Conservation (phyloP, 92 coral and sea anemone species). For the Epizoanthus illoricatus region DNA sequence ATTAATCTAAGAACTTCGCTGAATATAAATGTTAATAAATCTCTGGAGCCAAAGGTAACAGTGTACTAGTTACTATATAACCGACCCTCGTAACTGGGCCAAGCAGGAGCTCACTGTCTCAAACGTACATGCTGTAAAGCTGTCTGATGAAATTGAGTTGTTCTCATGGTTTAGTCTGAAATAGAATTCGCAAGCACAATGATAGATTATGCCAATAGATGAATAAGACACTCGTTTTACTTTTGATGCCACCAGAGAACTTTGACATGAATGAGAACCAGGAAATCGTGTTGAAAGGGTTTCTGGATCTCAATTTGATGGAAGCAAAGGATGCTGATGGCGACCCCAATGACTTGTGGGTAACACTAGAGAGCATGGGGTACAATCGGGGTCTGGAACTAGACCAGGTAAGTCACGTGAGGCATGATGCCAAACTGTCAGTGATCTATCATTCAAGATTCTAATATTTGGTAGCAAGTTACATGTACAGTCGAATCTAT, state of each 20-base stretch:
- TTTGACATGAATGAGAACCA: conserved; percentile 86
- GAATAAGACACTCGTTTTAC: too few species aligned
- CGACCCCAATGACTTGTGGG: conserved; percentile 96
- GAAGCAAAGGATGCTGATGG: conserved; percentile 98
- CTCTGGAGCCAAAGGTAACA: too few species aligned
- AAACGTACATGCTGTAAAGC: too few species aligned
- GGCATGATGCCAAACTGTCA: not conserved
- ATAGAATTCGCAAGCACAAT: too few species aligned
- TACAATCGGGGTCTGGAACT: conserved; percentile 89
- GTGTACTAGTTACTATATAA: too few species aligned
- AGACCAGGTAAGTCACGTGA: conserved; percentile 70
- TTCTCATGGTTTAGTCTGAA: not conserved
- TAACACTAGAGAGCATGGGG: conserved; percentile 94
- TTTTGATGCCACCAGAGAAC: conserved; percentile 54
- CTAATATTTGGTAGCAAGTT: too few species aligned
- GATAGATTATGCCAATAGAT: too few species aligned
- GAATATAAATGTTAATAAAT: too few species aligned
- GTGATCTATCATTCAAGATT: not conserved
- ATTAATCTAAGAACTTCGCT: not conserved
- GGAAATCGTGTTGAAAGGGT: conserved; percentile 91
- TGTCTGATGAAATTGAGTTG: too few species aligned
- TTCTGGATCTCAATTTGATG: conserved; percentile 91
- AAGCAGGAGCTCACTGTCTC: too few species aligned
- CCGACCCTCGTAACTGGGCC: too few species aligned
- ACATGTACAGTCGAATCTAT: too few species aligned